These are phyloP conservation scores for Pinna nobilis DNA, from an alignment of 1,140 invertebrate genomes.

Conservation along the genomic window DNA sequence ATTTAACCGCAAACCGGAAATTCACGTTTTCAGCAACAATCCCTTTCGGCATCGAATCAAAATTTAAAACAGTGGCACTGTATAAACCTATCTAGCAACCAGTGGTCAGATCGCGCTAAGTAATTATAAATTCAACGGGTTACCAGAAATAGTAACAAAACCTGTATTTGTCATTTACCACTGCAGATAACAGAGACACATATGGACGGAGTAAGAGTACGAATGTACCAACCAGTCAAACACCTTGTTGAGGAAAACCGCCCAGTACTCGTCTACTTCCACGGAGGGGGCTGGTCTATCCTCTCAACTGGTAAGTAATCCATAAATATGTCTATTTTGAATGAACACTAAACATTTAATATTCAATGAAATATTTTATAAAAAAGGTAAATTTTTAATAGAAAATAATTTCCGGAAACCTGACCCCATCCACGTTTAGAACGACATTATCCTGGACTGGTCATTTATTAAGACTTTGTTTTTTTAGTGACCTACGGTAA, in stretches of 20 bases:
- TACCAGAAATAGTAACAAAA: too few relatives aligned
- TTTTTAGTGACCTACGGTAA: background rate
- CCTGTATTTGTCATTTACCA: too few relatives aligned
- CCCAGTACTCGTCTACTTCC: slow-evolving; percentile 1
- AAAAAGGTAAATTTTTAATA: background rate
- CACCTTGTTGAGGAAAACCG: slow-evolving; percentile 17
- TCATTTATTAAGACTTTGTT: background rate
- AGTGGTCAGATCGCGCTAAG: too few relatives aligned
- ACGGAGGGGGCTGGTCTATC: slow-evolving; percentile 3
- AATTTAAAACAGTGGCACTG: too few relatives aligned
- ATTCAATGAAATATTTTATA: background rate
- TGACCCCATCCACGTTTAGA: background rate
- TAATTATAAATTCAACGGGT: too few relatives aligned
- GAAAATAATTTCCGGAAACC: background rate
- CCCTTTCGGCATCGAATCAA: too few relatives aligned
- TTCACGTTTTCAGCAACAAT: too few relatives aligned
- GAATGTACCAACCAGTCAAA: slow-evolving; percentile 48
- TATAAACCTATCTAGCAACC: too few relatives aligned
- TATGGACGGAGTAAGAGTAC: slow-evolving; percentile 35
- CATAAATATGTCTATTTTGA: background rate
- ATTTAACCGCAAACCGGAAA: too few relatives aligned
- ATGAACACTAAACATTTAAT: too few relatives aligned
- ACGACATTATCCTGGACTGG: background rate
- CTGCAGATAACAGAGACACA: slow-evolving; percentile 52
- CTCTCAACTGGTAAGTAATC: background rate